Evolutionary conservation across 1,140 invertebrate species (phyloP), one percentile per base, ranked within the genome.

Genomic region (Drosophila sechellia): DNA sequence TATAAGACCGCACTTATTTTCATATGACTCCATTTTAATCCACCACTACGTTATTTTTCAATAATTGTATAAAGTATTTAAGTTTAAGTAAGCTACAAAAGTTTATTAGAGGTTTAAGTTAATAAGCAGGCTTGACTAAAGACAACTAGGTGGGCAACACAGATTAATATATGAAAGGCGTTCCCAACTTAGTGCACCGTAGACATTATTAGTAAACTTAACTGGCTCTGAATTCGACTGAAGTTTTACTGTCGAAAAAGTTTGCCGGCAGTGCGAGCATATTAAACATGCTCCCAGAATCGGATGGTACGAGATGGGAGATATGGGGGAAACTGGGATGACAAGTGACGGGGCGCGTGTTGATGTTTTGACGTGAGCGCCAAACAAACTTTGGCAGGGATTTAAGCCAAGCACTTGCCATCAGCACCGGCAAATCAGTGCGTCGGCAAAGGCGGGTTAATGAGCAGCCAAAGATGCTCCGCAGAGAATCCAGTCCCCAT

Each of bases 141-240:
- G 34, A 11, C 10, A 13, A 17, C 25, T 11, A 12, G 4, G n/a
- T 10, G 12, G 15, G 13, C 34, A 15, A 42, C 46, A 12, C 77
- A 58, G 61, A 53, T 63, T 71, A 66, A 50, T 69, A 22, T 56
- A 22, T 52, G n/a, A 63, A 20, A 34, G 35, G 42, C 59, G 54
- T 65, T 40, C 42, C 46, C 39, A 49, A 58, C 39, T 37, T 13
- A 52, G 34, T 35, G 55, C 48, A 49, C 57, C 57, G 74, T 86
- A 83, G 80, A 86, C 81, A 86, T 86, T 86, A 86, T 86, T 89
- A 86, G 79, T 72, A 86, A 86, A 87, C 83, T 86, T 87, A 83
- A 83, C 83, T 86, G 59, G 59, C 27, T 68, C 59, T 45, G 64
- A 40, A 65, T 69, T 71, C 10, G 58, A 50, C 34, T 40, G 52